Evolutionary conservation across 2,113 vertebrate species (phyloP).

Genomic region (Cranoglanis bouderius): DNA sequence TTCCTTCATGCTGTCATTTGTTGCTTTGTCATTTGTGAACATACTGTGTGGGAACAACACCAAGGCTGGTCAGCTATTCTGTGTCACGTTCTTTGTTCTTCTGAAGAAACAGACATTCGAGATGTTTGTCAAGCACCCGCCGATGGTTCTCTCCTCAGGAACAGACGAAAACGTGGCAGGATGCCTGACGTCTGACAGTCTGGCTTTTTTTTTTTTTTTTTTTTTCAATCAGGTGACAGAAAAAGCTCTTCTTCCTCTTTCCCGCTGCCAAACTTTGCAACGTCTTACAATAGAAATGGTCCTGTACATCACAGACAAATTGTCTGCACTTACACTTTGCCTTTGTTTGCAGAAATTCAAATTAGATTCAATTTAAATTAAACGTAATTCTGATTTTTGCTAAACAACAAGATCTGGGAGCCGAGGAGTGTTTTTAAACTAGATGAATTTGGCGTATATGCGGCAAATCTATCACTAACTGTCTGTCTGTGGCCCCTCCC

Average conservation of each 20-base stretch:
- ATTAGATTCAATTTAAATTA: neutral
- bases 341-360: neutral
- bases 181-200: neutral
- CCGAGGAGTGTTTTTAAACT: neutral
- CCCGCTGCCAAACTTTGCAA: neutral
- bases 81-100: neutral
- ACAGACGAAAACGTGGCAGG: neutral
- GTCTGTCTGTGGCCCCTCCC: neutral
- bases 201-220: neutral
- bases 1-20: slow-evolving; percentile 7
- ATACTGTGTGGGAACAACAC: slow-evolving; percentile 30
- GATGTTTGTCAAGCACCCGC: slow-evolving; percentile 8
- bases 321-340: neutral
- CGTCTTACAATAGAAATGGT: too few species aligned
- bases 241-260: neutral
- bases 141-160: neutral
- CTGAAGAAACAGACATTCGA: slow-evolving; percentile 6
- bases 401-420: neutral
- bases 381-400: neutral
- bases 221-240: neutral
- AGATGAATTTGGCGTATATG: neutral
- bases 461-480: neutral
- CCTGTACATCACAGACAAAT: neutral
- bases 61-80: slow-evolving; percentile 7
- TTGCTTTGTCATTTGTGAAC: slow-evolving; percentile 33